Evolutionary conservation across 92 coral and sea anemone species (phyloP), one percentile per base, ranked within the genome.

Genomic region (Epizoanthus stellaris): DNA sequence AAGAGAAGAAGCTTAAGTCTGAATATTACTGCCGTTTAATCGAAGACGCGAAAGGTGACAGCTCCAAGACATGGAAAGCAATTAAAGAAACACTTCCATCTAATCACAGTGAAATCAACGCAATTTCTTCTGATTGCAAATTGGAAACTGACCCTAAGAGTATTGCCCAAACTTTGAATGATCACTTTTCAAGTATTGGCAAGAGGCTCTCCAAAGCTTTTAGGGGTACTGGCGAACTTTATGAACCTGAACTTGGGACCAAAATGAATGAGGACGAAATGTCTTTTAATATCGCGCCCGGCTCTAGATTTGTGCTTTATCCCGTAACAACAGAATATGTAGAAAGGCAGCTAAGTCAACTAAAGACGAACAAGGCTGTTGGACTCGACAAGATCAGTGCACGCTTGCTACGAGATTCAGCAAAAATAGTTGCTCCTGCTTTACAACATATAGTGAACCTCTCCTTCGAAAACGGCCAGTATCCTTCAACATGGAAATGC

Each of bases 131-230:
- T 70, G 80, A 84, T 72, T 43, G 76, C 61, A 62, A 65, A 64
- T 23, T 86, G 58, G 23, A 76, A 80, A 77, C 89, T 43, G 75
- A 61, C 16, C 67, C 73, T 67, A 49, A 63, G 71, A 67, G 82
- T 30, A 86, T 86, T 65, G 89, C 85, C 52, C 56, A 86, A 63
- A 80, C 61, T 86, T 60, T 86, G 42, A 86, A 86, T 86, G 74
- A 66, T 56, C 75, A 86, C 56, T 86, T 86, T 80, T 76, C 85
- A 70, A 86, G 75, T 76, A 86, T 47, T 76, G 85, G 89, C 70
- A 86, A 52, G 82, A 70, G 60, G 14, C 87, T 84, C 25, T 19
- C 87, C 0, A 47, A 84, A 75, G 57, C 70, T 42, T 84, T 84
- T 56, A 34, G 60, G 13, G 14, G 59, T 42, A 74, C 80, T n/a